phyloP scores from a whole-genome alignment of 2,888 invertebrate species.

The Thymelicus acteon region DNA sequence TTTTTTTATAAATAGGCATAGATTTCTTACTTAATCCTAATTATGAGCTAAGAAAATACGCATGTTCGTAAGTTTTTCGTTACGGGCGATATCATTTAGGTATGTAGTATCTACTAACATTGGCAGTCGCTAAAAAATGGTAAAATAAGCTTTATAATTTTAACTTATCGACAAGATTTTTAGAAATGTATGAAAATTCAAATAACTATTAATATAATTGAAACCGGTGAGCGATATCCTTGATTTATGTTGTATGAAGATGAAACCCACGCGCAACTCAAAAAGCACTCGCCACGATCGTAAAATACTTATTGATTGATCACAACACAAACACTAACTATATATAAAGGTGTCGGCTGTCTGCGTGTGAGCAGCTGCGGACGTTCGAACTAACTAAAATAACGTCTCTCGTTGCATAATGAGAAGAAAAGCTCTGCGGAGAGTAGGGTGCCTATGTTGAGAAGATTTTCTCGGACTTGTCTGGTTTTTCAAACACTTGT shows the following conservation, averaged over 20 bases:
- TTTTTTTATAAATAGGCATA: no score
- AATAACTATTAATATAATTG: no score
- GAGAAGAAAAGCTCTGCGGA: conserved; percentile 75
- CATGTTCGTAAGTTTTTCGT: no score
- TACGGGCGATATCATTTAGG: no score
- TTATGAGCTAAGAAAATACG: no score
- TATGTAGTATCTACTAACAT: no score
- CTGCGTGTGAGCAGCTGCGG: conserved; percentile 59
- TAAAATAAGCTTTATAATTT: no score
- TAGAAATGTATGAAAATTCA: no score
- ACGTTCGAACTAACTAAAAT: conserved; percentile 78
- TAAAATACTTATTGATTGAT: conserved; percentile 25
- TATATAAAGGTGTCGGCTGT: conserved; percentile 16
- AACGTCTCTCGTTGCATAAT: conserved; percentile 79
- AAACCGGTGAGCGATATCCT: conserved; percentile 6
- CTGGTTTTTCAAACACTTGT: conserved; percentile 5
- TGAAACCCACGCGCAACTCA: conserved; percentile 25
- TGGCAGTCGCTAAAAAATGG: no score
- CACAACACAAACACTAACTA: conserved; percentile 31
- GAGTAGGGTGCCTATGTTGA: conserved; percentile 50
- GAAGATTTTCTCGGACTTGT: conserved; percentile 47
- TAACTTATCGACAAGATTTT: no score
- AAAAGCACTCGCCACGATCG: conserved; percentile 40
- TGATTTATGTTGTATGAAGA: background rate
- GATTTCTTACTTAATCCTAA: no score